Percentiles rank a stretch among this genome's conserved stretches.
These are phyloP conservation scores for Carassius gibelio DNA, from an alignment of 2,113 vertebrate genomes.

Conservation along the genomic window DNA sequence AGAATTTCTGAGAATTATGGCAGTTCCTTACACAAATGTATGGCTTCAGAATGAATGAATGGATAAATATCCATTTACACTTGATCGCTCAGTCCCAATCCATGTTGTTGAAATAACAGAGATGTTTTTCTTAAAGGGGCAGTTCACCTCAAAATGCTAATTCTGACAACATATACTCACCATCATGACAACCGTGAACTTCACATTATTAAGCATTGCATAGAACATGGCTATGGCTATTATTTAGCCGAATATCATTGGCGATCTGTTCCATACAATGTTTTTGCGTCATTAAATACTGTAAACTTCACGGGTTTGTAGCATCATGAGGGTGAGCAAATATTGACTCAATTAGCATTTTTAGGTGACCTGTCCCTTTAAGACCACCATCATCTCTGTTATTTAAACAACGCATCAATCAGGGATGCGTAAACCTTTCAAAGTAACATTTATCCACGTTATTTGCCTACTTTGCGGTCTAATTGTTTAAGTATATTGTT, in stretches of 20 bases:
- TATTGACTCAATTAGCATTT: background rate
- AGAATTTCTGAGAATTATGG: background rate
- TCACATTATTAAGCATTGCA: no score
- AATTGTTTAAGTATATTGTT: background rate
- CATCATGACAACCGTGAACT: no score
- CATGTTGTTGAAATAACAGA: no score
- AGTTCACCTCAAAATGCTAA: no score
- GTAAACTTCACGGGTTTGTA: background rate
- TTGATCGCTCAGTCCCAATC: no score
- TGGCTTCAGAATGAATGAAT: no score
- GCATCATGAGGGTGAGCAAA: background rate
- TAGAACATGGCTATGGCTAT: no score
- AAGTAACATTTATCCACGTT: background rate
- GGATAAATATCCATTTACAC: no score
- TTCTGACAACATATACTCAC: no score
- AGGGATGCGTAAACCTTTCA: background rate
- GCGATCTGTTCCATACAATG: no score
- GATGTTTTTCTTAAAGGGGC: no score
- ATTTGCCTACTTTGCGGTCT: background rate
- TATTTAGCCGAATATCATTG: no score
- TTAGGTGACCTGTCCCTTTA: slow-evolving; percentile 21
- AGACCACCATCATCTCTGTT: background rate
- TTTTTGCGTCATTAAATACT: background rate
- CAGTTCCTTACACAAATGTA: background rate
- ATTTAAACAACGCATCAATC: background rate